phyloP scores from a whole-genome alignment of 2,113 vertebrate genomes.

The Bos javanicus region DNA sequence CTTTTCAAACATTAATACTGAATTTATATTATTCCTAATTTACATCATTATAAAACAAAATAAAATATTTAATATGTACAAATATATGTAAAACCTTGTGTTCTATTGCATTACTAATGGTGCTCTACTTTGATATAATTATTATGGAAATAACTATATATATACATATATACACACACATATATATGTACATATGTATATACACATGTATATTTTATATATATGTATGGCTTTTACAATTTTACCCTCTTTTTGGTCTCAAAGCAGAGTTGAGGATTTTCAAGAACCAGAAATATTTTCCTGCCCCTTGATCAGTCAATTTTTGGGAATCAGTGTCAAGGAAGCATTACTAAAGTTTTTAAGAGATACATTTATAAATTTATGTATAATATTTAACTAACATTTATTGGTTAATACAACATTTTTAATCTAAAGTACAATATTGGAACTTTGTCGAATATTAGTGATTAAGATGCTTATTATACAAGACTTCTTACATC shows the following conservation, averaged over 20 bases:
- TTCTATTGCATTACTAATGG: background rate
- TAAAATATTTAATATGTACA: background rate
- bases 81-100: background rate
- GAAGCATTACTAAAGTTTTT: background rate
- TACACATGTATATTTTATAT: background rate
- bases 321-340: background rate
- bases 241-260: background rate
- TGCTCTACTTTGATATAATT: background rate
- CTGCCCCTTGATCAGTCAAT: background rate
- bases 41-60: background rate
- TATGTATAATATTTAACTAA: background rate
- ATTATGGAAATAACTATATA: background rate
- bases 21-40: background rate
- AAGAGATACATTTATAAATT: background rate
- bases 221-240: background rate
- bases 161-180: accelerated
- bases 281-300: background rate
- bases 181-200: background rate
- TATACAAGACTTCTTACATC: background rate
- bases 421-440: background rate
- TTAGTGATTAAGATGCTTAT: background rate
- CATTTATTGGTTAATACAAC: background rate
- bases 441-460: background rate
- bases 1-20: background rate
- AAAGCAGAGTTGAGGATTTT: background rate